phyloP scores from a whole-genome alignment of 2,797 vertebrate species.

The Melopsittacus undulatus region DNA sequence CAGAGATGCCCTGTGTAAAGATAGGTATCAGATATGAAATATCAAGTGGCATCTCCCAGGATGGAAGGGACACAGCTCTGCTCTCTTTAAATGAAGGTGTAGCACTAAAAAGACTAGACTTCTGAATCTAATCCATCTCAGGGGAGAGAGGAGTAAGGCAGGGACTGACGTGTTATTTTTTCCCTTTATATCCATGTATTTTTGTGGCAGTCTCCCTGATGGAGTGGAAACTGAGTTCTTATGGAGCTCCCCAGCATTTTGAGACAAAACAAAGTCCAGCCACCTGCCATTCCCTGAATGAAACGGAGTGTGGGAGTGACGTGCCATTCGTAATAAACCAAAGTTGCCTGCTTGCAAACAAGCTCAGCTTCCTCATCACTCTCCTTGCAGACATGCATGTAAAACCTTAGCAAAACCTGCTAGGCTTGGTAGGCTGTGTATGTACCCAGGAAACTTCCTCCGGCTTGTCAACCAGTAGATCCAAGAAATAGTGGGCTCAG shows the following conservation, averaged over 20 bases:
- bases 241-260: not conserved
- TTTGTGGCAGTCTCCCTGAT: not conserved
- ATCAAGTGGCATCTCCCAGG: not conserved
- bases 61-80: not conserved
- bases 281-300: not conserved
- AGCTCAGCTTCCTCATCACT: not conserved
- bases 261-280: not conserved
- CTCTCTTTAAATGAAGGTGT: not conserved
- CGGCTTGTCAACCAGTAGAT: not conserved
- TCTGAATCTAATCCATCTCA: not conserved
- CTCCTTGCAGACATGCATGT: not conserved
- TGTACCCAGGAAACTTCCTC: not conserved
- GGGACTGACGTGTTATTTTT: accelerated
- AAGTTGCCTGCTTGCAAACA: not conserved
- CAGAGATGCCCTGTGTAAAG: not conserved
- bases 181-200: not conserved
- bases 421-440: not conserved
- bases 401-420: not conserved
- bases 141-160: not conserved
- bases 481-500: not conserved
- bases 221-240: not conserved
- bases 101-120: not conserved
- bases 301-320: not conserved
- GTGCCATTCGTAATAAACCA: accelerated
- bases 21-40: not conserved